Evolutionary conservation across 2,888 invertebrate genomes (phyloP).

Genomic region (Drosophila atripex): DNA sequence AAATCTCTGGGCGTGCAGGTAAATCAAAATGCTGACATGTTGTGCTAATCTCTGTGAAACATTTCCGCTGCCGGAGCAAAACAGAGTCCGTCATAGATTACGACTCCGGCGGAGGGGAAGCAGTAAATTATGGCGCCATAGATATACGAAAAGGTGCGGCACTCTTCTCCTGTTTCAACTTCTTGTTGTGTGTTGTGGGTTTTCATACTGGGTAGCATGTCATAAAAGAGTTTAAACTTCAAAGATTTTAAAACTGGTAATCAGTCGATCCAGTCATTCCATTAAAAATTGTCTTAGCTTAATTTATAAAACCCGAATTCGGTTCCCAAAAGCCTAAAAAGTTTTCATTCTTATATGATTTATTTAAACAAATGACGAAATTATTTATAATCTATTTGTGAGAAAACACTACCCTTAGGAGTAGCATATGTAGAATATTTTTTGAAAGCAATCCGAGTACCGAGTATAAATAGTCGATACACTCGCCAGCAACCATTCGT

Average conservation of each 20-base stretch:
- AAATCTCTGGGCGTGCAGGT: conserved; percentile 33
- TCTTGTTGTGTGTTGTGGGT: conserved; percentile 2
- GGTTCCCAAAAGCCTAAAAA: no score
- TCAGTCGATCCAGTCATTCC: background rate
- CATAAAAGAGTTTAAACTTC: background rate
- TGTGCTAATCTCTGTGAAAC: conserved; percentile 71
- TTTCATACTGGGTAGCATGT: background rate
- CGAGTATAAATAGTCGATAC: background rate
- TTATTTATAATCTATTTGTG: no score
- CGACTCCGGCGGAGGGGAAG: conserved; percentile 44
- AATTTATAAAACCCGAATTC: no score
- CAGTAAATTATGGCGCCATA: conserved; percentile 62
- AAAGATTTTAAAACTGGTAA: no score
- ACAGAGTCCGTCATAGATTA: conserved; percentile 51
- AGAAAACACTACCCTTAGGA: no score
- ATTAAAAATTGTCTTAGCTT: no score
- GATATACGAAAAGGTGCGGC: conserved; percentile 41
- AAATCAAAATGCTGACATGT: conserved; percentile 63
- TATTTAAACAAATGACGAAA: background rate
- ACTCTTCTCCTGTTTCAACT: conserved; percentile 25
- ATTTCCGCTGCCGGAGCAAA: conserved; percentile 56
- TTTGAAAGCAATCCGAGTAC: background rate
- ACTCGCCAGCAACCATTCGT: background rate
- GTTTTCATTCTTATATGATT: no score
- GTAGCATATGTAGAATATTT: background rate